A percentile compares a stretch with the other conserved stretches of the same genome.
Conservation (phyloP, 2,888 invertebrate species). For the Leucozona laternaria region DNA sequence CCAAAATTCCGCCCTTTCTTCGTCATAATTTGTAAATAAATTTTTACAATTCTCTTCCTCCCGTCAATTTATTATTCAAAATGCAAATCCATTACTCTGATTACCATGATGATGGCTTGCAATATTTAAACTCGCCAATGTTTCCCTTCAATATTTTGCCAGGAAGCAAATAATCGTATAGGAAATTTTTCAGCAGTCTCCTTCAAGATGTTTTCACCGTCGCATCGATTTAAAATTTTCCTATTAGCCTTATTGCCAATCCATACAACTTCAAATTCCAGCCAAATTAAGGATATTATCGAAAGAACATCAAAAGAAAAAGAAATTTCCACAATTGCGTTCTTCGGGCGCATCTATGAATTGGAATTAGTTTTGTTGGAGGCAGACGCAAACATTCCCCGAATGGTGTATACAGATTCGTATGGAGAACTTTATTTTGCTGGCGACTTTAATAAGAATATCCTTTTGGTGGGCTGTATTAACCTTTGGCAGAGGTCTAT, state of each 20-base stretch:
- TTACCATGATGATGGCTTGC: slow-evolving; percentile 31
- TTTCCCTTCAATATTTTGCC: not conserved
- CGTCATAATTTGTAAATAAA: slow-evolving; percentile 47
- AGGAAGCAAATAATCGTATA: not conserved
- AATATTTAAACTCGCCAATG: slow-evolving; percentile 24
- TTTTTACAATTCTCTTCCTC: slow-evolving; percentile 11
- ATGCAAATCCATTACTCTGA: slow-evolving; percentile 71
- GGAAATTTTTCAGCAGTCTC: slow-evolving; percentile 46
- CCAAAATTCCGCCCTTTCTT: slow-evolving; percentile 2
- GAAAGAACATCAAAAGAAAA: slow-evolving; percentile 52
- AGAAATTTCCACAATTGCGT: slow-evolving; percentile 73
- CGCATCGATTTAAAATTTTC: slow-evolving; percentile 48
- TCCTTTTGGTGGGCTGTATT: slow-evolving; percentile 76
- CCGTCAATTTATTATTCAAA: slow-evolving; percentile 53
- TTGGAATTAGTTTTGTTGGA: slow-evolving; percentile 74
- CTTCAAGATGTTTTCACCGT: slow-evolving; percentile 62
- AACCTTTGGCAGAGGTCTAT: slow-evolving; percentile 66
- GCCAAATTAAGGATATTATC: slow-evolving; percentile 73
- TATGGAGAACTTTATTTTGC: slow-evolving; percentile 74
- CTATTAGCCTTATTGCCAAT: slow-evolving; percentile 49
- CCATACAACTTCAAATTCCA: slow-evolving; percentile 38
- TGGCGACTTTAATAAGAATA: slow-evolving; percentile 72
- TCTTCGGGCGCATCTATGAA: slow-evolving; percentile 73
- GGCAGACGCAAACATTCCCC: slow-evolving; percentile 67
- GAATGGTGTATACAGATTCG: slow-evolving; percentile 75